phyloP scores from a whole-genome alignment of 2,888 invertebrate genomes.

The Pristionchus arcanus region DNA sequence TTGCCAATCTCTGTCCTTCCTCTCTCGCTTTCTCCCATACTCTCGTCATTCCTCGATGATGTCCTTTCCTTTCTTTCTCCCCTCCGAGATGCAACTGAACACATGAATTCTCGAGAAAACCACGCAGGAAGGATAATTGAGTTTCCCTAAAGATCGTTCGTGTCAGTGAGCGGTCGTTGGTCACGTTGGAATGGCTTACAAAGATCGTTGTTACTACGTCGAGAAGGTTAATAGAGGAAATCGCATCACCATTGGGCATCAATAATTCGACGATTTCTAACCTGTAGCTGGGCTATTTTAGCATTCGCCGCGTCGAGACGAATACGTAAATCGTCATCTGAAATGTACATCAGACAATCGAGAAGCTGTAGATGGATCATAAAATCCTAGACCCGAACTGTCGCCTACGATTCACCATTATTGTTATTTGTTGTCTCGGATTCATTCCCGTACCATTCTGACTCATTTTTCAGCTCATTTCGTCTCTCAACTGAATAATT shows the following conservation, averaged over 20 bases:
- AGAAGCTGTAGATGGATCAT: too few relatives aligned
- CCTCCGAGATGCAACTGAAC: constrained; percentile 32
- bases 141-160: not conserved
- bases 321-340: constrained; percentile 45
- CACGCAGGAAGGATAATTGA: not conserved
- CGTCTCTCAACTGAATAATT: not conserved
- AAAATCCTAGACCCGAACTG: too few relatives aligned
- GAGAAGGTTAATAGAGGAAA: not conserved
- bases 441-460: not conserved
- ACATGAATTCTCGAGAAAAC: not conserved
- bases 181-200: constrained; percentile 7
- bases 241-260: not conserved
- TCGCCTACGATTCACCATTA: too few relatives aligned
- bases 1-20: constrained; percentile 41
- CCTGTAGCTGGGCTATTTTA: constrained; percentile 46
- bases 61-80: constrained; percentile 6
- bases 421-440: too few relatives aligned
- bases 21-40: constrained; percentile 52
- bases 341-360: not conserved
- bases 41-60: not conserved
- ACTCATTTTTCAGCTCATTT: not conserved
- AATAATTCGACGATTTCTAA: not conserved
- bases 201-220: not conserved
- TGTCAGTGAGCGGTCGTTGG: not conserved
- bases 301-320: constrained; percentile 43